Conservation (phyloP, 2,113 vertebrate genomes). For the Gambusia holbrooki region DNA sequence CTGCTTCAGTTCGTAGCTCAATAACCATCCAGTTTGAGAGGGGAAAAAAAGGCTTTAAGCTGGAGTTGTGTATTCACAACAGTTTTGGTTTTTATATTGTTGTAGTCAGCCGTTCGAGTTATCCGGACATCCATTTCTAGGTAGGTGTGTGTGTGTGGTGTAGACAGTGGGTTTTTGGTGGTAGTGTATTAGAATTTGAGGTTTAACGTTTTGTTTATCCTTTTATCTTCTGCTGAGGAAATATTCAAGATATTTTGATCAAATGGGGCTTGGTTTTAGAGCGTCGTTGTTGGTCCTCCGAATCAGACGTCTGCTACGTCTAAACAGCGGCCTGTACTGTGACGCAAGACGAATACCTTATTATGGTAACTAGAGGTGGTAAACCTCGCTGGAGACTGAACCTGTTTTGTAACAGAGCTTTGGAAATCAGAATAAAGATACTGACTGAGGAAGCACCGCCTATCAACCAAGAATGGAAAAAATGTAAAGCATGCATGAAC, state of each 20-base stretch:
- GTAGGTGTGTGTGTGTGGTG: slow-evolving; percentile 49
- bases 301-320: not conserved
- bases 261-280: not conserved
- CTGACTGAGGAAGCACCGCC: not conserved
- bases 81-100: not conserved
- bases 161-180: slow-evolving; percentile 44
- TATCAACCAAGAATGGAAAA: too few relatives aligned
- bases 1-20: slow-evolving; percentile 1
- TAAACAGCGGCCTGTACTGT: not conserved
- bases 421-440: not conserved
- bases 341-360: not conserved
- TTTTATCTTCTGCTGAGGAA: not conserved
- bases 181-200: slow-evolving; percentile 47
- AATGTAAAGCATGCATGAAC: too few relatives aligned
- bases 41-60: not conserved
- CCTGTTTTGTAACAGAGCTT: not conserved
- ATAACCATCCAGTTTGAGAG: not conserved
- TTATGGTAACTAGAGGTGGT: not conserved
- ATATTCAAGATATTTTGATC: not conserved
- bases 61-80: not conserved
- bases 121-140: slow-evolving; percentile 63
- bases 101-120: slow-evolving; percentile 72
- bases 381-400: too few relatives aligned
- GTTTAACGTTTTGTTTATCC: slow-evolving; percentile 58
- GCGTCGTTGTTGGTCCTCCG: not conserved